phyloP scores from a whole-genome alignment of 2,113 vertebrate genomes.

The Channa argus region DNA sequence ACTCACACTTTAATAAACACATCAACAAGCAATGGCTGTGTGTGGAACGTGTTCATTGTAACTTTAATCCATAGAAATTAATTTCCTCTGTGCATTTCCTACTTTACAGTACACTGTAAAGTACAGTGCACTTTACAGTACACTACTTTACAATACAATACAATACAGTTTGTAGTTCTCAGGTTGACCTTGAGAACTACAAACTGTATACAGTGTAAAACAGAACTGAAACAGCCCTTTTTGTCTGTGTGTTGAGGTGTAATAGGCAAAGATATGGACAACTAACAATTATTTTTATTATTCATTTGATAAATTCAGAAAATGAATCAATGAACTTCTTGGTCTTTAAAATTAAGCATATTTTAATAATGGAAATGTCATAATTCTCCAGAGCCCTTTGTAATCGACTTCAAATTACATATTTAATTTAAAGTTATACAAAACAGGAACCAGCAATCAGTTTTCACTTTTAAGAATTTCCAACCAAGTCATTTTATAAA shows the following conservation, averaged over 20 bases:
- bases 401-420: not conserved
- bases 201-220: too few relatives aligned
- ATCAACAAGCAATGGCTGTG: conserved; percentile 44
- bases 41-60: conserved; percentile 33
- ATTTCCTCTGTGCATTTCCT: conserved; percentile 26
- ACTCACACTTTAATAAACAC: conserved; percentile 58
- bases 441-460: not conserved
- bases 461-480: not conserved
- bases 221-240: not conserved
- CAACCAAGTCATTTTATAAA: too few relatives aligned
- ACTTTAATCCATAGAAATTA: conserved; percentile 39
- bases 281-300: not conserved
- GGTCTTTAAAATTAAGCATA: not conserved
- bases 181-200: too few relatives aligned
- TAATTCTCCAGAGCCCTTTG: not conserved
- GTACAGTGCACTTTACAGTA: too few relatives aligned
- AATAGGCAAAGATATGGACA: not conserved
- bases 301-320: not conserved
- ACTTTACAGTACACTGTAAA: too few relatives aligned
- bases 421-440: not conserved
- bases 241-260: not conserved
- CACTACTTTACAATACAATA: too few relatives aligned
- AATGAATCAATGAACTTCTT: not conserved
- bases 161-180: too few relatives aligned
- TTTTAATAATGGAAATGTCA: not conserved